Evolutionary conservation across 2,888 invertebrate species (phyloP).

Genomic region (Agonopterix subpropinquella): DNA sequence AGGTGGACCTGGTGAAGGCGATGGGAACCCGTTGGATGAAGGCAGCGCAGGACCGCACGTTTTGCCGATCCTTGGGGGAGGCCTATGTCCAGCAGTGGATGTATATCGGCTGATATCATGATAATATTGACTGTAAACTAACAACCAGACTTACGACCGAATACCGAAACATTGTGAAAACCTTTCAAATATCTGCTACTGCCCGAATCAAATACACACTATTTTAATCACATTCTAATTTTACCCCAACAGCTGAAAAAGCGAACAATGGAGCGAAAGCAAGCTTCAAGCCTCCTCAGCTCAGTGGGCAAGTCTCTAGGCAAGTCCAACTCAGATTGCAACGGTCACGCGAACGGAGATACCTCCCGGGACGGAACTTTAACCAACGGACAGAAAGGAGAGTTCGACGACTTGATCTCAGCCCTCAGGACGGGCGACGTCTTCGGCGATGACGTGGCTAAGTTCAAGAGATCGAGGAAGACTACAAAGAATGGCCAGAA

Average conservation of each 20-base stretch:
- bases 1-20: too few species aligned
- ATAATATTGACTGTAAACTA: not conserved
- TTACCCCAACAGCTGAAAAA: constrained; percentile 79
- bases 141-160: too few species aligned
- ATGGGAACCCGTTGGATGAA: too few species aligned
- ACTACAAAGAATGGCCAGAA: constrained; percentile 58
- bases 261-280: constrained; percentile 90
- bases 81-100: too few species aligned
- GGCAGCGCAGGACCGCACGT: too few species aligned
- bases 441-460: constrained; percentile 96
- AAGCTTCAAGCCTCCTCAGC: constrained; percentile 84
- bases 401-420: constrained; percentile 97
- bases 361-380: constrained; percentile 47
- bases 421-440: constrained; percentile 96
- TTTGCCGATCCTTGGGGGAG: too few species aligned
- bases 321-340: constrained; percentile 76
- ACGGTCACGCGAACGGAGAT: constrained; percentile 62
- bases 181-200: not conserved
- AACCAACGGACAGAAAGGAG: constrained; percentile 81
- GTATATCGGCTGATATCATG: too few species aligned
- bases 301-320: constrained; percentile 84
- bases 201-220: not conserved
- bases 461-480: constrained; percentile 78
- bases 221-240: not conserved
- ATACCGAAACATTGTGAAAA: not conserved